Conservation (phyloP, 2,888 invertebrate genomes). For the Folsomia manolachei region DNA sequence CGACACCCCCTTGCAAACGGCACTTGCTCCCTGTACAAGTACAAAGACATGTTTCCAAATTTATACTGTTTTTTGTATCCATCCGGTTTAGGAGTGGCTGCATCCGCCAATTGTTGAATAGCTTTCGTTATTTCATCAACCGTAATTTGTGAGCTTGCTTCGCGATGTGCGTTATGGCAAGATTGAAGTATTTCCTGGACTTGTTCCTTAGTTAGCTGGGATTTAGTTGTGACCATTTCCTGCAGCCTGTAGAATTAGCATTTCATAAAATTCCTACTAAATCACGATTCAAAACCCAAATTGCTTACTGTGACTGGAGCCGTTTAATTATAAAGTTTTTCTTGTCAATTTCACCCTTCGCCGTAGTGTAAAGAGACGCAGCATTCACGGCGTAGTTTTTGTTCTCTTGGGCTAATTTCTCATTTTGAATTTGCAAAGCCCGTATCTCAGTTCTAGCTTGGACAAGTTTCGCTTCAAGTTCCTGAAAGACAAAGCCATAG, state of each 20-base stretch:
- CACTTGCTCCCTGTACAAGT: conserved; percentile 34
- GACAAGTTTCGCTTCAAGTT: neutral
- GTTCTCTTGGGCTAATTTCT: conserved; percentile 29
- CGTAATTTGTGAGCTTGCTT: conserved; percentile 26
- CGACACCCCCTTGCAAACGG: no score
- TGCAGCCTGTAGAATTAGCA: conserved; percentile 14
- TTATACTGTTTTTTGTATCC: conserved; percentile 29
- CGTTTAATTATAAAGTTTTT: conserved; percentile 35
- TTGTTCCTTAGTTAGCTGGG: conserved; percentile 21
- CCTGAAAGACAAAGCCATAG: neutral
- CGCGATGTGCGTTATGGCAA: conserved; percentile 33
- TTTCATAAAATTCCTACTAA: no score
- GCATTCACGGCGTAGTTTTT: conserved; percentile 25
- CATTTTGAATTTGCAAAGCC: neutral
- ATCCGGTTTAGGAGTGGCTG: neutral
- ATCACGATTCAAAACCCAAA: no score
- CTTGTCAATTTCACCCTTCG: conserved; percentile 38
- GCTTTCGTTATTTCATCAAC: conserved; percentile 29
- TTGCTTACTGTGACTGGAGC: conserved; percentile 28
- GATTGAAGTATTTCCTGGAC: conserved; percentile 19
- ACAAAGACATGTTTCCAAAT: conserved; percentile 41
- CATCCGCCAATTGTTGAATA: conserved; percentile 8
- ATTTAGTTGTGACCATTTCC: conserved; percentile 7
- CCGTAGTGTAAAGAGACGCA: conserved; percentile 33
- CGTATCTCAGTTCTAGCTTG: neutral